Percentiles rank a stretch among this genome's conserved stretches.
phyloP scores from a whole-genome alignment of 2,888 invertebrate species.

The Limnephilus lunatus region DNA sequence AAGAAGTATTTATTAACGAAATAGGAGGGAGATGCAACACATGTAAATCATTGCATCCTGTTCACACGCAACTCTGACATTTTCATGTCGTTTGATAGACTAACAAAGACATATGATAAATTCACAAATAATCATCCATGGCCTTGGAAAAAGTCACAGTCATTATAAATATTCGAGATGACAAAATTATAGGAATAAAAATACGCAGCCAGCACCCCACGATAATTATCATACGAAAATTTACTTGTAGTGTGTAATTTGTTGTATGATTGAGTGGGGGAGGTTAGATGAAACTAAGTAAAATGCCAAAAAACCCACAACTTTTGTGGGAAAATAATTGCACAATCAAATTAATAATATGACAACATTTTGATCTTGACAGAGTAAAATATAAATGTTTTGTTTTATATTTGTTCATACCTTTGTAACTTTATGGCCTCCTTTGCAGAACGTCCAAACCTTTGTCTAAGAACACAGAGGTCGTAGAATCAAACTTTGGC shows the following conservation, averaged over 20 bases:
- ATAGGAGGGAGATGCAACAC: slow-evolving; percentile 18
- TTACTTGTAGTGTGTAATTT: background rate
- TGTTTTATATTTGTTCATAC: background rate
- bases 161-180: slow-evolving; percentile 31
- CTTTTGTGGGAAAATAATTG: background rate
- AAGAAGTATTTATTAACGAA: slow-evolving; percentile 16
- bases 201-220: background rate
- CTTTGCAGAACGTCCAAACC: background rate
- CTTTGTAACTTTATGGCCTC: background rate
- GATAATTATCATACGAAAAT: background rate
- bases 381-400: background rate
- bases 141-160: slow-evolving; percentile 36
- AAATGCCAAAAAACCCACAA: background rate
- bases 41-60: slow-evolving; percentile 33
- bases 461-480: background rate
- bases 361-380: background rate
- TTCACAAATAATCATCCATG: slow-evolving; percentile 41
- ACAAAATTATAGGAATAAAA: slow-evolving; percentile 32
- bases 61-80: slow-evolving; percentile 34
- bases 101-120: slow-evolving; percentile 42
- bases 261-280: background rate
- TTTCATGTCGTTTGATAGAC: slow-evolving; percentile 33
- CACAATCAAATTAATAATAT: background rate
- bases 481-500: background rate
- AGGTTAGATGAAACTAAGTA: background rate